phyloP scores from a whole-genome alignment of 2,113 vertebrate genomes.

The Capricornis sumatraensis region DNA sequence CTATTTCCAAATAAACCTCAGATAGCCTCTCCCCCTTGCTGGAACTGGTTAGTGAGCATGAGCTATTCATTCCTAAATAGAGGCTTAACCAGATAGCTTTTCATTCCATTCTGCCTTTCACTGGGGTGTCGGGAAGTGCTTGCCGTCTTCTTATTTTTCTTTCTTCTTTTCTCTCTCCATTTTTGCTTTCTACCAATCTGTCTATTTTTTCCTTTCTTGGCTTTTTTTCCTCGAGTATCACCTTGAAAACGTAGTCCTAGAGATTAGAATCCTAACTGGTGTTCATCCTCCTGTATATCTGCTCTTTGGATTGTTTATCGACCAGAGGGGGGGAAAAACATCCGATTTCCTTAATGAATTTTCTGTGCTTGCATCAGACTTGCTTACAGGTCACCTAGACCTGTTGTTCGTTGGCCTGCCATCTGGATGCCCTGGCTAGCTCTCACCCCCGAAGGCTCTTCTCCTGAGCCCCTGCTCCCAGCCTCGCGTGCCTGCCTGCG shows the following conservation, averaged over 20 bases:
- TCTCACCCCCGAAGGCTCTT: background rate
- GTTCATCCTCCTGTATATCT: conserved; percentile 10
- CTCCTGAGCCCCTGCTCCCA: background rate
- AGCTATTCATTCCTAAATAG: conserved; percentile 24
- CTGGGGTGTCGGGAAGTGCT: background rate
- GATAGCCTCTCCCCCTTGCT: background rate
- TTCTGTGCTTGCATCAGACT: conserved; percentile 39
- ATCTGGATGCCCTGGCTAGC: conserved; percentile 17
- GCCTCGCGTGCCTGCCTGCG: too few relatives aligned
- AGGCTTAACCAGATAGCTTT: conserved; percentile 38
- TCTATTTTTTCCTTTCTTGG: background rate
- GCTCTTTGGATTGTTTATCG: conserved; percentile 53
- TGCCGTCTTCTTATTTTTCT: background rate
- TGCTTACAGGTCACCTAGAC: conserved; percentile 18
- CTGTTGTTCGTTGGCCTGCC: conserved; percentile 22
- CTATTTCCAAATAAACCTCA: conserved; percentile 49
- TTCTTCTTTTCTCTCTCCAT: background rate
- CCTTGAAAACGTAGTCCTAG: background rate
- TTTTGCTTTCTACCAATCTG: background rate
- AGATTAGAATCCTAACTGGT: background rate
- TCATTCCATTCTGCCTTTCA: background rate
- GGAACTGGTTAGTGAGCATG: background rate
- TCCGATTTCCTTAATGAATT: conserved; percentile 56
- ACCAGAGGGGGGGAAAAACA: background rate
- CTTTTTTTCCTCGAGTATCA: background rate